Conservation (phyloP, 2,797 vertebrate species). For the Acipenser oxyrinchus region DNA sequence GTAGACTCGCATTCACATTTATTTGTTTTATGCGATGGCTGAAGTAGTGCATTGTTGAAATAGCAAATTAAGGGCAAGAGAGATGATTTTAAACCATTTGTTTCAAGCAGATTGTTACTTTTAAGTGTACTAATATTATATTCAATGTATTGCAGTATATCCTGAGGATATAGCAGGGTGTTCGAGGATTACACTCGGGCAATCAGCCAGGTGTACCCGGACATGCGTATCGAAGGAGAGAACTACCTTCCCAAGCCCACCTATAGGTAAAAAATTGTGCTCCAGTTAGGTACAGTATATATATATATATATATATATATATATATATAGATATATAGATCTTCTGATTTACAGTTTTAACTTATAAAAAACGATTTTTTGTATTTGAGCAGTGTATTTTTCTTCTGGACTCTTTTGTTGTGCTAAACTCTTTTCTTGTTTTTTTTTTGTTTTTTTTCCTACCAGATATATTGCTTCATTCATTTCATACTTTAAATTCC, state of each 20-base stretch:
- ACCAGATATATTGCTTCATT: conserved; percentile 50
- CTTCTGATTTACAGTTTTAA: no score
- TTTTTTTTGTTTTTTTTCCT: background rate
- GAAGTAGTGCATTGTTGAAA: no score
- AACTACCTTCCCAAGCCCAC: conserved; percentile 57
- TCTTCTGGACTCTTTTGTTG: background rate
- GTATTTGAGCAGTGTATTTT: no score
- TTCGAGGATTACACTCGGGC: conserved; percentile 66
- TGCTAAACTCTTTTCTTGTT: background rate
- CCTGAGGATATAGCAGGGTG: conserved; percentile 70
- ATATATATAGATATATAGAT: no score
- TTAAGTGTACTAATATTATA: background rate
- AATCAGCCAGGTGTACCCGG: conserved; percentile 64
- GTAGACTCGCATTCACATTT: no score
- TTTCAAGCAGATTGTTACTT: background rate
- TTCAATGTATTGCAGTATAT: conserved; percentile 43
- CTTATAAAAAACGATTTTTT: no score
- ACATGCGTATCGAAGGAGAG: conserved; percentile 59
- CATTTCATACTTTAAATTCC: conserved; percentile 60
- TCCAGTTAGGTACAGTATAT: no score
- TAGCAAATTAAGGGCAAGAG: no score
- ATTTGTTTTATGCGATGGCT: no score
- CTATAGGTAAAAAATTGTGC: conserved; percentile 46
- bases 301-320: no score
- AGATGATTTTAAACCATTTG: no score